Evolutionary conservation across 1,140 invertebrate genomes (phyloP), one percentile per base, ranked within the genome.

Genomic region (Sycophila sp.): DNA sequence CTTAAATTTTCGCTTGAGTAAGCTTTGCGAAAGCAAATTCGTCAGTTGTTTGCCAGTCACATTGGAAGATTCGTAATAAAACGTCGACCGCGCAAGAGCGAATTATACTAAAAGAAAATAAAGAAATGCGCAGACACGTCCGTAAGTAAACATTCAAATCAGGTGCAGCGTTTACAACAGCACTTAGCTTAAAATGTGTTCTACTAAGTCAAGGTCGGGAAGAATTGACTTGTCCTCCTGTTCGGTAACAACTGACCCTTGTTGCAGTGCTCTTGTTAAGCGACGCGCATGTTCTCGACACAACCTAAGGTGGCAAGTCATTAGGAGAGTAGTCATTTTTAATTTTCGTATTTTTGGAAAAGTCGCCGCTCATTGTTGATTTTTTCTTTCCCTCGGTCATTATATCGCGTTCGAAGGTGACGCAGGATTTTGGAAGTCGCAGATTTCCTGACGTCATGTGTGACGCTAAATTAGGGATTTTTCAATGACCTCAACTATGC

Each of bases 171-270:
- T 47, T 8, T 22, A 47, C 19, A 22, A 22, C 17, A 4, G 42
- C 56, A 60, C 56, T 69, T 53, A 60, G 38, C 40, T 65, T 30
- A 58, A 71, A 71, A 71, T 68, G 47, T 68, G 42, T 72, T 58
- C 58, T 56, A 72, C 45, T 58, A 22, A 72, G 71, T 63, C 71
- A 72, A 68, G 71, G 66, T 66, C 55, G 30, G 2, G n/a, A n/a
- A n/a, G n/a, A n/a, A n/a, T n/a, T n/a, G n/a, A n/a, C n/a, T n/a
- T n/a, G n/a, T n/a, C n/a, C n/a, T n/a, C n/a, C n/a, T n/a, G n/a
- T n/a, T n/a, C n/a, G n/a, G n/a, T n/a, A n/a, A n/a, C n/a, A n/a
- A n/a, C n/a, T n/a, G n/a, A n/a, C n/a, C n/a, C n/a, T n/a, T n/a
- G n/a, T n/a, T n/a, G n/a, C n/a, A n/a, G n/a, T n/a, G n/a, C n/a